Conservation (phyloP, 2,797 vertebrate species). For the Siniperca obscura region DNA sequence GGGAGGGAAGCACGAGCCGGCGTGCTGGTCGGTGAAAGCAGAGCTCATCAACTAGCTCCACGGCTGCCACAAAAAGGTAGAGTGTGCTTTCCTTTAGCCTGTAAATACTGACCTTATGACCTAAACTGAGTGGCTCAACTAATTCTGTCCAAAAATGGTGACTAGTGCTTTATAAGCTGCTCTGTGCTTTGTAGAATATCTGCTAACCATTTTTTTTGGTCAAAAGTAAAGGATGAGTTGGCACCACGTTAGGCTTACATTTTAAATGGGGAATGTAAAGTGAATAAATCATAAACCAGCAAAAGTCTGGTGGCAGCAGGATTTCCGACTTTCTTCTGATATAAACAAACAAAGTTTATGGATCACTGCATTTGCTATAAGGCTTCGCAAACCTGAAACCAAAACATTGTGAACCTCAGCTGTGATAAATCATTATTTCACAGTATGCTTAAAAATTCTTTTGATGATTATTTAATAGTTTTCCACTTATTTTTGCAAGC, state of each 20-base stretch:
- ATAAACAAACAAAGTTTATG: conserved; percentile 1
- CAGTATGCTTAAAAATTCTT: neutral
- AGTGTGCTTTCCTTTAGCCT: neutral
- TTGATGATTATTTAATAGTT: neutral
- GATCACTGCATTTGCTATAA: neutral
- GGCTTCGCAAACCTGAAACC: neutral
- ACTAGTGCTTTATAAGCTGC: neutral
- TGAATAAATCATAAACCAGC: conserved; percentile 1
- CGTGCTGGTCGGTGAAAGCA: neutral
- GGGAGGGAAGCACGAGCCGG: neutral
- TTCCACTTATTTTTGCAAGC: neutral
- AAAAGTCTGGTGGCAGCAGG: neutral
- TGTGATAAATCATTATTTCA: neutral
- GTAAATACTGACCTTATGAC: neutral
- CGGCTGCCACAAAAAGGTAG: neutral
- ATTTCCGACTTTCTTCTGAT: neutral
- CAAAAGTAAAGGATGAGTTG: neutral
- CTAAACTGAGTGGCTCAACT: neutral
- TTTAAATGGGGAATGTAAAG: neutral
- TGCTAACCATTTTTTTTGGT: neutral
- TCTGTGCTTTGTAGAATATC: neutral
- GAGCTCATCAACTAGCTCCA: neutral
- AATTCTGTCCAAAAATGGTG: neutral
- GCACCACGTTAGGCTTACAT: neutral
- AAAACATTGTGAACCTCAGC: too few relatives aligned